These are phyloP conservation scores for Amblyopsis hoosieri DNA, from an alignment of 2,797 vertebrate species.

Conservation along the genomic window DNA sequence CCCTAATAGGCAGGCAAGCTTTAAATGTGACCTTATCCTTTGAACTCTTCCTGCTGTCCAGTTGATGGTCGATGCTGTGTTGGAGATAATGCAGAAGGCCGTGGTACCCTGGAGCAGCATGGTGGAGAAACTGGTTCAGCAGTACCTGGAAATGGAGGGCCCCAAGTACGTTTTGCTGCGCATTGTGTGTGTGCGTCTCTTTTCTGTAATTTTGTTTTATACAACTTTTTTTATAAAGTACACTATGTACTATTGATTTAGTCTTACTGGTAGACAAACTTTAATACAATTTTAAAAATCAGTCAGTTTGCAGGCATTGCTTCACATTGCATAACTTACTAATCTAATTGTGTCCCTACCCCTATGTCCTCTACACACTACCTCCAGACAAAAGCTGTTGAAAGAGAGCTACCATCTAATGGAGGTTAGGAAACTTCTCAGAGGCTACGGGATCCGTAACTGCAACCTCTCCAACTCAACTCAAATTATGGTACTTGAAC, in stretches of 20 bases:
- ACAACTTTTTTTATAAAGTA: no score
- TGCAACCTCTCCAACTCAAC: constrained; percentile 85
- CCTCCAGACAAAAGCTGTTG: constrained; percentile 86
- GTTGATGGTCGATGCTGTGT: constrained; percentile 93
- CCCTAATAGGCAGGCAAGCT: not conserved
- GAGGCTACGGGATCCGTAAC: constrained; percentile 90
- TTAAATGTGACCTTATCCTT: not conserved
- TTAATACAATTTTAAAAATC: no score
- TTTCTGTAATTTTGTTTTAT: no score
- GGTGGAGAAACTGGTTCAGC: constrained; percentile 89
- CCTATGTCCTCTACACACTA: not conserved
- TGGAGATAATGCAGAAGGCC: constrained; percentile 92
- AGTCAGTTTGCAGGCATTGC: no score
- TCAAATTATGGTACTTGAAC: constrained; percentile 83
- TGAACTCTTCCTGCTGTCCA: constrained; percentile 51
- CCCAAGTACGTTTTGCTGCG: constrained; percentile 82
- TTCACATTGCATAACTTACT: not conserved
- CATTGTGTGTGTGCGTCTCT: no score
- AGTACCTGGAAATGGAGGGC: constrained; percentile 90
- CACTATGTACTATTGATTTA: no score
- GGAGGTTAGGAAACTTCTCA: constrained; percentile 94
- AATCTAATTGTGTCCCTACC: not conserved
- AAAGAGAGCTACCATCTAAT: constrained; percentile 92
- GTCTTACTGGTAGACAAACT: no score
- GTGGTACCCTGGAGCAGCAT: constrained; percentile 91